Conservation (phyloP, 2,888 invertebrate genomes). For the Pterobdella sp. region DNA sequence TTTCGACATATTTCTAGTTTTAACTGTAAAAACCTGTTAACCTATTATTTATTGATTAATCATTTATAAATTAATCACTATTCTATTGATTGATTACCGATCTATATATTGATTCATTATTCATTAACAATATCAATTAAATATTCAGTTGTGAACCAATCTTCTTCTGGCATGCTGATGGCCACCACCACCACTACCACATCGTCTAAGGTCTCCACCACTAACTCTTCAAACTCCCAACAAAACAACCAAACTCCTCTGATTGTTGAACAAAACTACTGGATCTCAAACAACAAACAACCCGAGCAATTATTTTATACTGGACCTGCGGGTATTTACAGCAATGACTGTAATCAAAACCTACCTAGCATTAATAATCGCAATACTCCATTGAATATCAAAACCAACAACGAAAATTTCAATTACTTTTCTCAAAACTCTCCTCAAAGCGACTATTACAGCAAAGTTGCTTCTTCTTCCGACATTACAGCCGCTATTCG, state of each 20-base stretch:
- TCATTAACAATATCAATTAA: neutral
- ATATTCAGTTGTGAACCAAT: neutral
- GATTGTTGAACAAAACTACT: conserved; percentile 22
- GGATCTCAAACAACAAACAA: conserved; percentile 18
- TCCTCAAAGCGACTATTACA: conserved; percentile 26
- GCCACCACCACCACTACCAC: conserved; percentile 8
- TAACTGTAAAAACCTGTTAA: too few relatives aligned
- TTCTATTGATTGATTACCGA: too few relatives aligned
- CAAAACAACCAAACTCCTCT: neutral
- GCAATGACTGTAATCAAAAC: neutral
- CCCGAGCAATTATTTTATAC: neutral
- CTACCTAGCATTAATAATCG: conserved; percentile 2
- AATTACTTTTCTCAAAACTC: conserved; percentile 6
- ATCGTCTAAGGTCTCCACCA: conserved; percentile 2
- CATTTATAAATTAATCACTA: too few relatives aligned
- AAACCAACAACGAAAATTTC: neutral
- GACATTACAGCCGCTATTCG: conserved; percentile 11
- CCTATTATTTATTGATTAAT: too few relatives aligned
- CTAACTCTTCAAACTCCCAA: neutral
- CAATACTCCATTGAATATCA: neutral
- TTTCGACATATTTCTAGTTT: too few relatives aligned
- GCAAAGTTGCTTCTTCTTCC: conserved; percentile 25
- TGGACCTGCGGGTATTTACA: conserved; percentile 4
- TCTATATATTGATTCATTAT: too few relatives aligned
- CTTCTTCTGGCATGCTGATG: neutral